A percentile compares a stretch with the other conserved stretches of the same genome.
Evolutionary conservation across 2,113 vertebrate genomes (phyloP).

Genomic region (Tyto alba): DNA sequence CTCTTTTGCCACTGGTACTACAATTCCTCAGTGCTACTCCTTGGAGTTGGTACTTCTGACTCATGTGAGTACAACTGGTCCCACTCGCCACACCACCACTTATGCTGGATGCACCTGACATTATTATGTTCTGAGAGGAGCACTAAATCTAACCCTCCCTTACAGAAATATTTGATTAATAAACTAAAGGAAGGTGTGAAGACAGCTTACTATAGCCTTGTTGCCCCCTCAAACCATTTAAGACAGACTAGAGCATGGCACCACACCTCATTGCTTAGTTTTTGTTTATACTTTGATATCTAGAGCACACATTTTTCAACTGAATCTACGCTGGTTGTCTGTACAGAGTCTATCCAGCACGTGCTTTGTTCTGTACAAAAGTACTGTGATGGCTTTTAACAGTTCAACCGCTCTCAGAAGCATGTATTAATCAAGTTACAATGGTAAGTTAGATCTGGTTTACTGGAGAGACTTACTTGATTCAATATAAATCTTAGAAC

Average conservation of each 20-base stretch:
- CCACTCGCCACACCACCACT: not conserved
- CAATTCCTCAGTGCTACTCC: not conserved
- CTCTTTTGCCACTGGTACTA: not conserved
- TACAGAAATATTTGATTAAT: not conserved
- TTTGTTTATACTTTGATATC: not conserved
- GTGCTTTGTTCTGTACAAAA: not conserved
- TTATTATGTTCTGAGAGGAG: not conserved
- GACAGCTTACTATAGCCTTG: not conserved
- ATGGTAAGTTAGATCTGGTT: not conserved
- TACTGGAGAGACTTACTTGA: not conserved
- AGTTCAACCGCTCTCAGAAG: not conserved
- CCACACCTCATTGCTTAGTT: not conserved
- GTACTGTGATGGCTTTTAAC: not conserved
- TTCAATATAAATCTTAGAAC: not conserved
- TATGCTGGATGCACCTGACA: not conserved
- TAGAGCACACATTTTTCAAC: not conserved
- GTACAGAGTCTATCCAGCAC: not conserved
- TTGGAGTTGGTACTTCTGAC: not conserved
- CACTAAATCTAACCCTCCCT: not conserved
- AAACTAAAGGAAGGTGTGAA: not conserved
- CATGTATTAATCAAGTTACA: not conserved
- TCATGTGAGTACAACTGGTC: not conserved
- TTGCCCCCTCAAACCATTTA: not conserved
- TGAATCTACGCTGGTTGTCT: not conserved
- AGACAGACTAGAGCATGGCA: not conserved